phyloP scores from a whole-genome alignment of 2,888 invertebrate genomes.

The Perizoma affinitatum region DNA sequence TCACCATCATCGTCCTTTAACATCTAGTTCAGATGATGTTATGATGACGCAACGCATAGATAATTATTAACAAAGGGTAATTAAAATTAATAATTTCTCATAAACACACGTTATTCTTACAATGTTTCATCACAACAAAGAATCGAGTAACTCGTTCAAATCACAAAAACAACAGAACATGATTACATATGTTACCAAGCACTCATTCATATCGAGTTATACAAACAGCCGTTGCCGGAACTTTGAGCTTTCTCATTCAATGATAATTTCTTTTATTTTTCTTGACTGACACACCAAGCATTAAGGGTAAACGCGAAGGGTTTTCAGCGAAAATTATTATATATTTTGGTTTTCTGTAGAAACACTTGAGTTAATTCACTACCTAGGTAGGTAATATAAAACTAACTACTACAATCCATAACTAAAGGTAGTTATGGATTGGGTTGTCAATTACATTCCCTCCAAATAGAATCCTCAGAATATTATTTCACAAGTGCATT shows the following conservation, averaged over 20 bases:
- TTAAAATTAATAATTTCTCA: not conserved
- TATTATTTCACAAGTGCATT: slow-evolving; percentile 22
- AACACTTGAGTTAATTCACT: no score
- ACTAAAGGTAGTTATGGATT: no score
- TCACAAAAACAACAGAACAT: slow-evolving; percentile 28
- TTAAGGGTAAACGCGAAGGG: not conserved
- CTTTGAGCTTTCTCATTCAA: slow-evolving; percentile 53
- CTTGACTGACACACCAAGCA: slow-evolving; percentile 45
- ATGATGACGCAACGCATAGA: no score
- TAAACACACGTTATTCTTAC: slow-evolving; percentile 2
- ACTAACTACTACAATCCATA: no score
- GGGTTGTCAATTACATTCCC: not conserved
- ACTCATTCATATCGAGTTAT: slow-evolving; percentile 53
- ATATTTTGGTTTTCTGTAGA: no score
- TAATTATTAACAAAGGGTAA: no score
- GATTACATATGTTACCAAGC: slow-evolving; percentile 34
- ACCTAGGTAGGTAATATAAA: no score
- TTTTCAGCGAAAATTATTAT: no score
- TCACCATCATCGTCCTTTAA: no score
- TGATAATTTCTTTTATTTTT: slow-evolving; percentile 72
- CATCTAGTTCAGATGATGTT: no score
- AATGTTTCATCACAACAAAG: slow-evolving; percentile 3
- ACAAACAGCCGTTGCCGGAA: slow-evolving; percentile 55
- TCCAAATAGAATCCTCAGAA: slow-evolving; percentile 8
- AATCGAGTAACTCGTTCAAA: slow-evolving; percentile 22